Conservation (phyloP, 2,888 invertebrate species). For the Napeogenes sylphis region DNA sequence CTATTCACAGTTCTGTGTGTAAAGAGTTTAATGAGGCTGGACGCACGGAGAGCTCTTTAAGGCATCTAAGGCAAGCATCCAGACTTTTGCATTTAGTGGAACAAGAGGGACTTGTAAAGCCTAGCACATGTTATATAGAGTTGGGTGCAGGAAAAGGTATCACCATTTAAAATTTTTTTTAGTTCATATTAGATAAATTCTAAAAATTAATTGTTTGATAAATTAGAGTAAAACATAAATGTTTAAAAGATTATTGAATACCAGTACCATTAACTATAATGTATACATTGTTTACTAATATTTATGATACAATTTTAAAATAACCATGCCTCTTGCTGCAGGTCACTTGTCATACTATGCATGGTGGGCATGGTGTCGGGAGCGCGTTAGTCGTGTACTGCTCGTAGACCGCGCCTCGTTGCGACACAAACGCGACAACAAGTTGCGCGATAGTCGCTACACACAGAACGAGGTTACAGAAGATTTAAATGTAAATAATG, state of each 20-base stretch:
- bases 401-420: slow-evolving; percentile 88
- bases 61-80: slow-evolving; percentile 88
- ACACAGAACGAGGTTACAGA: background rate
- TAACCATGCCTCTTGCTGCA: slow-evolving; percentile 39
- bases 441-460: slow-evolving; percentile 34
- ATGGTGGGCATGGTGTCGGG: slow-evolving; percentile 76
- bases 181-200: background rate
- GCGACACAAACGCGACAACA: slow-evolving; percentile 86
- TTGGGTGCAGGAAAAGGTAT: slow-evolving; percentile 94
- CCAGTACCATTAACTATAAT: no score
- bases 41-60: slow-evolving; percentile 80
- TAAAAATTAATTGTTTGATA: background rate
- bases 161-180: background rate
- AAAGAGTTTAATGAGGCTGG: slow-evolving; percentile 57
- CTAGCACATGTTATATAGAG: slow-evolving; percentile 86
- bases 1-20: slow-evolving; percentile 50
- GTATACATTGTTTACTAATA: background rate
- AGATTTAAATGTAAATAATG: background rate
- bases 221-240: no score
- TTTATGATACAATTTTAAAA: background rate
- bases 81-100: slow-evolving; percentile 85
- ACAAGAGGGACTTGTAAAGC: slow-evolving; percentile 75
- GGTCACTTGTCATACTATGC: slow-evolving; percentile 89
- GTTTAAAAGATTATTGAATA: no score
- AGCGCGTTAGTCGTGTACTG: slow-evolving; percentile 78